phyloP scores from a whole-genome alignment of 2,888 invertebrate species.

The Drosophila mercatorum region DNA sequence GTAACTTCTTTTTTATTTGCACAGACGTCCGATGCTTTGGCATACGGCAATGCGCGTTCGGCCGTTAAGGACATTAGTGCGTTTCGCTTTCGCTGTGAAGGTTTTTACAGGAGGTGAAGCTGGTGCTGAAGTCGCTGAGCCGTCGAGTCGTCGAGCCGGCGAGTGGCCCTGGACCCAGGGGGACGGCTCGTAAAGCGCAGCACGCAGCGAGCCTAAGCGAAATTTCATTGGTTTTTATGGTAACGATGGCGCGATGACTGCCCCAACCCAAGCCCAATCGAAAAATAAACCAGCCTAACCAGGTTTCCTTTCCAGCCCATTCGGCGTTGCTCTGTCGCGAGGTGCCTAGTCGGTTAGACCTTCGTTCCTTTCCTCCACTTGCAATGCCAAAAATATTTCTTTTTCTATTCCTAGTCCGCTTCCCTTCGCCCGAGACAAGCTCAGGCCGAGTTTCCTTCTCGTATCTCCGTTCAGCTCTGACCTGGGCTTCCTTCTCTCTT shows the following conservation, averaged over 20 bases:
- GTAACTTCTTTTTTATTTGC: conserved; percentile 43
- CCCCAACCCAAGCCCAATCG: neutral
- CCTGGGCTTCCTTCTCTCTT: neutral
- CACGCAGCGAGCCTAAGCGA: conserved; percentile 66
- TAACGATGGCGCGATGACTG: conserved; percentile 43
- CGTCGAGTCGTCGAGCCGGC: neutral
- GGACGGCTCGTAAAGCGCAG: conserved; percentile 73
- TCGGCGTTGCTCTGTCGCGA: neutral
- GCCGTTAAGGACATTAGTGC: conserved; percentile 72
- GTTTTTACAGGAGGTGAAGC: conserved; percentile 29
- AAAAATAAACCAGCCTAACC: neutral
- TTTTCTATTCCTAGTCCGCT: neutral
- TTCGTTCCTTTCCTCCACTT: neutral
- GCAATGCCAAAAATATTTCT: neutral
- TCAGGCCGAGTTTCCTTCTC: neutral
- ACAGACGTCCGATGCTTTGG: conserved; percentile 28
- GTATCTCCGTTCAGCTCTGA: neutral
- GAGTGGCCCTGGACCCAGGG: conserved; percentile 37
- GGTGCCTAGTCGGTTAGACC: neutral
- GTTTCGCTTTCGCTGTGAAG: conserved; percentile 59
- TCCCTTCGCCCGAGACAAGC: no score
- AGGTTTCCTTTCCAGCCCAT: neutral
- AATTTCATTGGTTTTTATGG: conserved; percentile 78
- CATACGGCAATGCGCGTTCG: conserved; percentile 29
- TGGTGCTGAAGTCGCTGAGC: neutral